These are phyloP conservation scores for Hemibagrus wyckioides DNA, from an alignment of 2,113 vertebrate genomes.

Conservation along the genomic window DNA sequence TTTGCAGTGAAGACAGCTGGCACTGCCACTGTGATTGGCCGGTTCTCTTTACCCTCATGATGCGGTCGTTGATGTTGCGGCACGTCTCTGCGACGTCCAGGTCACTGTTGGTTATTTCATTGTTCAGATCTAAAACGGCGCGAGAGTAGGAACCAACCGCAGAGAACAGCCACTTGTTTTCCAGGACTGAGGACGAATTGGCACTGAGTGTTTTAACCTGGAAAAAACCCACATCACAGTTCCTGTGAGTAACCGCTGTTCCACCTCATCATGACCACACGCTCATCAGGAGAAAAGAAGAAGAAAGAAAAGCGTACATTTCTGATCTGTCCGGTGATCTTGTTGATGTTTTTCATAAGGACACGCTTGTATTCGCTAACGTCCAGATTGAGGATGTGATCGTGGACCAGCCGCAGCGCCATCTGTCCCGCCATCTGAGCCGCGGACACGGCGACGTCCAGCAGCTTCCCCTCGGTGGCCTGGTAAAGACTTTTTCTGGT, in stretches of 20 bases:
- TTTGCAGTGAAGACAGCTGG: neutral
- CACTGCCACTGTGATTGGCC: too few species aligned
- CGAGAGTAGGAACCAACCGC: conserved; percentile 80
- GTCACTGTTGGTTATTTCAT: conserved; percentile 69
- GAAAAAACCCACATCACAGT: too few species aligned
- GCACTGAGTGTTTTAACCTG: neutral
- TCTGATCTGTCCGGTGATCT: conserved; percentile 54
- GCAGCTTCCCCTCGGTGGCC: conserved; percentile 51
- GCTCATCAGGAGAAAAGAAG: too few species aligned
- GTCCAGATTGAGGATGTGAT: conserved; percentile 80
- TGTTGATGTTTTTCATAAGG: conserved; percentile 49
- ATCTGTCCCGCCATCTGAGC: conserved; percentile 83
- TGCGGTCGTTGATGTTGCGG: conserved; percentile 83
- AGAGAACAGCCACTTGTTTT: conserved; percentile 73
- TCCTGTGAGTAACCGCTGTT: neutral
- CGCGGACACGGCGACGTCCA: conserved; percentile 58
- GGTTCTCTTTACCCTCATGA: conserved; percentile 83
- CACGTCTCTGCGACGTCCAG: conserved; percentile 69
- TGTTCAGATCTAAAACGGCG: conserved; percentile 67
- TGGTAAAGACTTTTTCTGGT: conserved; percentile 57
- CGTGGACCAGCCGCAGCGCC: conserved; percentile 80
- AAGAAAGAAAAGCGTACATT: conserved; percentile 37
- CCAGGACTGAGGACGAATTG: conserved; percentile 53
- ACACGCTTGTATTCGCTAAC: conserved; percentile 68
- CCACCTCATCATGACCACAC: neutral